Percentiles rank a stretch among this genome's conserved stretches.
Conservation (phyloP, 2,113 vertebrate species). For the Chaenogobius annularis region DNA sequence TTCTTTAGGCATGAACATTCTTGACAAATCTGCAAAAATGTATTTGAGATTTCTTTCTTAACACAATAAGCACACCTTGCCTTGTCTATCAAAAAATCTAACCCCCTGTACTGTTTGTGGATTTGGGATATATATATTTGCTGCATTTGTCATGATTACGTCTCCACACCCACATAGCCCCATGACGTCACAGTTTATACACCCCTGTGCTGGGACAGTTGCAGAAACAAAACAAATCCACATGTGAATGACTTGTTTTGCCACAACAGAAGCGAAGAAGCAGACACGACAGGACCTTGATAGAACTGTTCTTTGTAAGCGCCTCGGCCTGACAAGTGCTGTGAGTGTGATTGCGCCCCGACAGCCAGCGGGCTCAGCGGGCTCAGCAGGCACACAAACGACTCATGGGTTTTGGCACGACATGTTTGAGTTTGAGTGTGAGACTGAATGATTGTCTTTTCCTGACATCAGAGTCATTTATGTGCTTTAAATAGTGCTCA, state of each 20-base stretch:
- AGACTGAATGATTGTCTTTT: slow-evolving; percentile 47
- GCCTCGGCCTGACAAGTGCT: slow-evolving; percentile 10
- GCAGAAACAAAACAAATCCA: not conserved
- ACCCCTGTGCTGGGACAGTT: slow-evolving; percentile 14
- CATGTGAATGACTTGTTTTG: not conserved
- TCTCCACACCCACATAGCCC: slow-evolving; percentile 35
- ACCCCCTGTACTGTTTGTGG: not conserved
- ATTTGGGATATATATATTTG: slow-evolving; percentile 23
- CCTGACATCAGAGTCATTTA: slow-evolving; percentile 37
- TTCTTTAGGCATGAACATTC: not conserved
- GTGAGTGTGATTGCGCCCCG: slow-evolving; percentile 14
- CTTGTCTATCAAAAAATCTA: not conserved
- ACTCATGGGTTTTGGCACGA: slow-evolving; percentile 61
- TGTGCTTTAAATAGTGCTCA: slow-evolving; percentile 53
- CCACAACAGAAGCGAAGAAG: not conserved
- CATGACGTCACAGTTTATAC: slow-evolving; percentile 36
- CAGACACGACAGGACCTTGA: slow-evolving; percentile 11
- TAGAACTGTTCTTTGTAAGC: slow-evolving; percentile 7
- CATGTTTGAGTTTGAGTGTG: slow-evolving; percentile 36
- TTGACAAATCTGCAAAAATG: not conserved
- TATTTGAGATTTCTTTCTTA: not conserved
- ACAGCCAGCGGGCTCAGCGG: slow-evolving; percentile 26
- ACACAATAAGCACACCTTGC: not conserved
- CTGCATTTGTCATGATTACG: slow-evolving; percentile 19
- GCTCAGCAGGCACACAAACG: slow-evolving; percentile 22